Evolutionary conservation across 2,888 invertebrate genomes (phyloP), one percentile per base, ranked within the genome.

Genomic region (Osedax frankpressi): DNA sequence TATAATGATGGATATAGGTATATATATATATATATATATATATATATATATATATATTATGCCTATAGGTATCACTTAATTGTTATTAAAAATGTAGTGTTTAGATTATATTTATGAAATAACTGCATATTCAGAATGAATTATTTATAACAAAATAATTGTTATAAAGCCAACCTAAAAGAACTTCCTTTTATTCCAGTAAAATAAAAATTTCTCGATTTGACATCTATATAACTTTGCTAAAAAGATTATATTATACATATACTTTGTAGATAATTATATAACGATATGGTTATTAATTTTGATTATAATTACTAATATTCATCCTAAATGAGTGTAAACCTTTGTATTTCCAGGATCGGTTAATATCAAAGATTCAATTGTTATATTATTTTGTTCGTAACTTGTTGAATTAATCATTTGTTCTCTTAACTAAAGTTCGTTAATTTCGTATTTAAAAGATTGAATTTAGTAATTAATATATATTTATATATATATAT

Each of bases 171-270:
- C 28, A 78, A 84, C 85, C 84, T 83, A 80, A 85, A 84, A 11
- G 82, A 80, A n/a, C 83, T 83, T 29, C 79, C 78, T 3, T 79
- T 77, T 30, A 85, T 80, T 2, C 79, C 78, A 2, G 79, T 81
- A 77, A 80, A 84, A 71, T 78, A 80, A 76, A 82, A 84, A 19
- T 77, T 81, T 74, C 82, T 79, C 28, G 77, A 79, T 70, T 80
- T 79, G n/a, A 77, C 71, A 70, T 82, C 80, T 2, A 82, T 79
- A 76, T 83, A 81, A 67, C 78, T 79, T 83, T 81, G 80, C 71
- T 75, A 77, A 29, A 2, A n/a, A n/a, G n/a, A n/a, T n/a, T n/a
- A n/a, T n/a, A n/a, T n/a, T n/a, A n/a, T n/a, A n/a, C n/a, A n/a
- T n/a, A n/a, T n/a, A n/a, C n/a, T n/a, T n/a, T n/a, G n/a, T n/a